Base-by-base conservation (phyloP, 2,113 vertebrate species). In the Prolemur simus region DNA sequence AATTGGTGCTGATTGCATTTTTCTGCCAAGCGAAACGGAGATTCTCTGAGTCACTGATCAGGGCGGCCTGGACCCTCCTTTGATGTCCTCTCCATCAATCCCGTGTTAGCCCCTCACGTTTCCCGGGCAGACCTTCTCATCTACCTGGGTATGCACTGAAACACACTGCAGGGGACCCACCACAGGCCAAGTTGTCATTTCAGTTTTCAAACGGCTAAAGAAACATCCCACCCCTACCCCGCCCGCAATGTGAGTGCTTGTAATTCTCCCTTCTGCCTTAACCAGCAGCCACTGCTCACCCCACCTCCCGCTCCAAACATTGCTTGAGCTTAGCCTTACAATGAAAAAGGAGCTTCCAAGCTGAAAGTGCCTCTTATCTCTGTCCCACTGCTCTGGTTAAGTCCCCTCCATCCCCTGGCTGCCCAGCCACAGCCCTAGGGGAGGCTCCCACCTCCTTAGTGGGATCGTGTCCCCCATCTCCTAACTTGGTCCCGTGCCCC, bases 101-200 rank as follows among this genome's bases (percentile, higher is more conserved):
- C 42, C 54, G 39, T 17, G 7, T 27, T n/a, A 14, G 2, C n/a
- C 32, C 58, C 56, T 73, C 18, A 3, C 2, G 32, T 10, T 52
- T 2, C 1, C 1, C 3, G 17, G 8, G 2, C 10, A 37, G 64
- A 10, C 47, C 37, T 56, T 5, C 0, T 8, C 0, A 12, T 21
- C 71, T 37, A 14, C 89, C 71, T 89, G 32, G 37, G 27, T 37
- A 54, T 20, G 42, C 4, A 49, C 45, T 64, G n/a, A 73, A n/a
- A 15, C 29, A 64, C 18, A 23, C 20, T 34, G 27, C 34, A 54
- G 15, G 21, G 58, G 12, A 8, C 12, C 37, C 14, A 39, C 18
- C 27, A 25, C 11, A 45, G 49, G 20, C 32, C 32, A 80, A 64
- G 42, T 63, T 58, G 86, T 34, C 34, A 13, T 68, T 86, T 89